These are phyloP conservation scores for Lasioglossum calceatum DNA, from an alignment of 2,888 invertebrate species.

Conservation along the genomic window DNA sequence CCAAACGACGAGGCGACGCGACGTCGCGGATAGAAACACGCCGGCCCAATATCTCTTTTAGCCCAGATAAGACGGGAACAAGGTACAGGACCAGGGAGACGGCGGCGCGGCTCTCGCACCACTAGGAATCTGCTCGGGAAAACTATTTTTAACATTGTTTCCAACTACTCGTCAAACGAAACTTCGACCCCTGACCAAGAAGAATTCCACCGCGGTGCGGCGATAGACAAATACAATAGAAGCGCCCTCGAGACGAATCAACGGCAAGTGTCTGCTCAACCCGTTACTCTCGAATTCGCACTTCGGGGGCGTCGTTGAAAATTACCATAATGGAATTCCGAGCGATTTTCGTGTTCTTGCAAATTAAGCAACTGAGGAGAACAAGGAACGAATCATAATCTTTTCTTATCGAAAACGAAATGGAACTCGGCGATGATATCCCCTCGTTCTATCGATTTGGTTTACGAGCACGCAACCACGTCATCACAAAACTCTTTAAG, in stretches of 20 bases:
- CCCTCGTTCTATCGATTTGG: not conserved
- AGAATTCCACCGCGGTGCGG: not conserved
- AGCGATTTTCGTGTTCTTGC: too few relatives aligned
- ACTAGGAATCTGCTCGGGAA: constrained; percentile 32
- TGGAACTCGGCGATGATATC: not conserved
- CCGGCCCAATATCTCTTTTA: constrained; percentile 72
- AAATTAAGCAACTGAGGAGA: too few relatives aligned
- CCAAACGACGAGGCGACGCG: constrained; percentile 61
- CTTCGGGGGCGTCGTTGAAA: not conserved
- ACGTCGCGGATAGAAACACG: constrained; percentile 77
- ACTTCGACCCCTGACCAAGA: not conserved
- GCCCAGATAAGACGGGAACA: constrained; percentile 72
- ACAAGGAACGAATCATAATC: not conserved
- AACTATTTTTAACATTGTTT: constrained; percentile 22
- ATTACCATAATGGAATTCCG: not conserved
- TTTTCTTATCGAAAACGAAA: not conserved
- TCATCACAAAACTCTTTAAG: not conserved
- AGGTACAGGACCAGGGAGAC: constrained; percentile 22
- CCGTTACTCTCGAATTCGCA: not conserved
- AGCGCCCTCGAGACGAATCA: not conserved
- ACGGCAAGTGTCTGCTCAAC: not conserved
- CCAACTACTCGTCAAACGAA: not conserved
- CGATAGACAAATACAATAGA: not conserved
- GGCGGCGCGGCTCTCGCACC: constrained; percentile 19
- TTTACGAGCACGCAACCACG: not conserved